Evolutionary conservation across 2,797 vertebrate species (phyloP).

Genomic region (Avahi laniger): DNA sequence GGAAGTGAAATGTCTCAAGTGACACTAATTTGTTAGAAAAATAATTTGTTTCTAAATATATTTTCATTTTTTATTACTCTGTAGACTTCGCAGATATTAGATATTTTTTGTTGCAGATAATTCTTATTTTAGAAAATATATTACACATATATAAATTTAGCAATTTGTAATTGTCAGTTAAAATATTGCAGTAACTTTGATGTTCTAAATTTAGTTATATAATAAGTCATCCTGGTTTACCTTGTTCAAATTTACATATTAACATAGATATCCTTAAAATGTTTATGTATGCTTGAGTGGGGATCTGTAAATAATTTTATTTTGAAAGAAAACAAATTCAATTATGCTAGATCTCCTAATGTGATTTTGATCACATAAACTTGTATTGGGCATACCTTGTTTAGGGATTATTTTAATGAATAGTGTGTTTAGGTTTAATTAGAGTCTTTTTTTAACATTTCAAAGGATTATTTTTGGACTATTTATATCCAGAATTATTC

Average conservation of each 20-base stretch:
- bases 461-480: not conserved
- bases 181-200: conserved; percentile 6
- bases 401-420: not conserved
- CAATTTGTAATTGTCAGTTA: not conserved
- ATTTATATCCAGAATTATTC: not conserved
- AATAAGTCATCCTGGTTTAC: not conserved
- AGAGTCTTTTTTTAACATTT: not conserved
- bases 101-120: not conserved
- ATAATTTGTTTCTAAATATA: conserved; percentile 24
- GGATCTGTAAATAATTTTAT: not conserved
- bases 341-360: not conserved
- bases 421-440: conserved; percentile 8
- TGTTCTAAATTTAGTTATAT: not conserved
- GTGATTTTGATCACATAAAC: not conserved
- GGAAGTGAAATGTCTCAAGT: not conserved
- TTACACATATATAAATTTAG: conserved; percentile 2
- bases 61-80: conserved; percentile 32
- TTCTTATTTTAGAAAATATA: conserved; percentile 26
- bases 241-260: conserved; percentile 24
- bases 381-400: not conserved
- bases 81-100: not conserved
- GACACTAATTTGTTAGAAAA: conserved; percentile 14
- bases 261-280: not conserved
- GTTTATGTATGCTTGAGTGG: not conserved
- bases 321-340: conserved; percentile 13